Evolutionary conservation across 2,888 invertebrate genomes (phyloP).

Genomic region (Limnephilus auricula): DNA sequence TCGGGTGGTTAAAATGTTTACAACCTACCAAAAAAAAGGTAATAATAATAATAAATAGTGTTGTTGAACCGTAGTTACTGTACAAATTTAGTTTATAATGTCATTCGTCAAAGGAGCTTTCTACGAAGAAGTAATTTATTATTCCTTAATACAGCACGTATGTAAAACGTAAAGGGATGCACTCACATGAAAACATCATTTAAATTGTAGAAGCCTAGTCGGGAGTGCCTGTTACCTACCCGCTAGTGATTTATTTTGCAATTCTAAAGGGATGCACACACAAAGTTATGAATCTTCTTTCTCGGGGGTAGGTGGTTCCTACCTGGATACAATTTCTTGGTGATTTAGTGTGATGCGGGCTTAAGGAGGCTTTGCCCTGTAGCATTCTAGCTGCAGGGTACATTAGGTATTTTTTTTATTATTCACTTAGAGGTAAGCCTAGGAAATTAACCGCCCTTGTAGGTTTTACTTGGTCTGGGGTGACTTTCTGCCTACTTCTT

Average conservation of each 20-base stretch:
- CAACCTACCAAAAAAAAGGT: too few species aligned
- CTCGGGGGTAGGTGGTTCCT: neutral
- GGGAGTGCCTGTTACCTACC: neutral
- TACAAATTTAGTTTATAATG: neutral
- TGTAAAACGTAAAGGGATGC: neutral
- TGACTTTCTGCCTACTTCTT: neutral
- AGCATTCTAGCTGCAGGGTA: neutral
- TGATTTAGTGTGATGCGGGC: slow-evolving; percentile 31
- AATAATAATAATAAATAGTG: neutral
- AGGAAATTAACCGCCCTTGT: slow-evolving; percentile 14
- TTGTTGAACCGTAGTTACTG: neutral
- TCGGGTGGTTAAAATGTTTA: too few species aligned
- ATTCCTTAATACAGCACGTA: neutral
- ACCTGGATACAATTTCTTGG: neutral
- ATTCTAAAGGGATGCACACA: slow-evolving; percentile 8
- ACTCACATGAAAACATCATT: neutral
- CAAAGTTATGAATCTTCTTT: slow-evolving; percentile 12
- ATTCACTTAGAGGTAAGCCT: slow-evolving; percentile 33
- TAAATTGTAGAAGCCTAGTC: neutral
- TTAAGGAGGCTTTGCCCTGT: neutral
- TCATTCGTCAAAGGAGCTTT: neutral
- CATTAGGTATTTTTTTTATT: slow-evolving; percentile 22
- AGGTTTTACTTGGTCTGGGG: slow-evolving; percentile 3
- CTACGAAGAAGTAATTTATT: neutral
- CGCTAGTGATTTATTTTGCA: neutral